Percentiles rank a stretch among this genome's conserved stretches.
Conservation (phyloP, 2,113 vertebrate species). For the Arenaria interpres region DNA sequence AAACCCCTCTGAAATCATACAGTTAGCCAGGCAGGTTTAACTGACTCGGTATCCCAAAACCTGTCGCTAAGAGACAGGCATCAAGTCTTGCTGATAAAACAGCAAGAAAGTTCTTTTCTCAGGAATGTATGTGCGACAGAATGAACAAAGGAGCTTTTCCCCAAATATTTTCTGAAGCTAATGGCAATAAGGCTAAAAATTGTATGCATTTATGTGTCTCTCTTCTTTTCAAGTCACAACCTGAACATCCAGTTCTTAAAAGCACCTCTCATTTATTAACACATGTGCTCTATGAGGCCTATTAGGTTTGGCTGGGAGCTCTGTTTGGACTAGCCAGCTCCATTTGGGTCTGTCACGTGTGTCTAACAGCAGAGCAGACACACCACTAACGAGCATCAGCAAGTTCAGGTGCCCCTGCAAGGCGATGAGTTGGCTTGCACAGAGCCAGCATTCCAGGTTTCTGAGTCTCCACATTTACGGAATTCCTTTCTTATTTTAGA, state of each 20-base stretch:
- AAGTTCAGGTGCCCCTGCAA: slow-evolving; percentile 1
- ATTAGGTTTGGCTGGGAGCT: neutral
- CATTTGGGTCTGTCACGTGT: neutral
- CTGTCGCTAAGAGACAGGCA: neutral
- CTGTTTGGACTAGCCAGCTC: neutral
- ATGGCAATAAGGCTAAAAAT: neutral
- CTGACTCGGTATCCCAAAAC: neutral
- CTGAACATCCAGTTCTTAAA: neutral
- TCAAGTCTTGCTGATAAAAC: neutral
- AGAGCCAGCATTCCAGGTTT: neutral
- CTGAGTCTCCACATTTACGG: slow-evolving; percentile 31
- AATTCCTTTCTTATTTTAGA: slow-evolving; percentile 63
- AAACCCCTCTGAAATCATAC: neutral
- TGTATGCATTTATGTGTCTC: neutral
- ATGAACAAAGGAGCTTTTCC: neutral
- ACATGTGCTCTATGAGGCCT: rapidly evolving
- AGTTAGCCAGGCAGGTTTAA: neutral
- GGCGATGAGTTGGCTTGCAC: neutral
- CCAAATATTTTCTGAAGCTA: neutral
- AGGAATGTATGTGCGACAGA: neutral
- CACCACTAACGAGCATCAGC: neutral
- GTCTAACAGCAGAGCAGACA: neutral
- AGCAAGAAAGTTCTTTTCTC: neutral
- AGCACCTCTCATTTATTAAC: neutral
- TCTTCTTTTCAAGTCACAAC: neutral